Evolutionary conservation across 2,888 invertebrate species (phyloP).

Genomic region (Andrena bucephala): DNA sequence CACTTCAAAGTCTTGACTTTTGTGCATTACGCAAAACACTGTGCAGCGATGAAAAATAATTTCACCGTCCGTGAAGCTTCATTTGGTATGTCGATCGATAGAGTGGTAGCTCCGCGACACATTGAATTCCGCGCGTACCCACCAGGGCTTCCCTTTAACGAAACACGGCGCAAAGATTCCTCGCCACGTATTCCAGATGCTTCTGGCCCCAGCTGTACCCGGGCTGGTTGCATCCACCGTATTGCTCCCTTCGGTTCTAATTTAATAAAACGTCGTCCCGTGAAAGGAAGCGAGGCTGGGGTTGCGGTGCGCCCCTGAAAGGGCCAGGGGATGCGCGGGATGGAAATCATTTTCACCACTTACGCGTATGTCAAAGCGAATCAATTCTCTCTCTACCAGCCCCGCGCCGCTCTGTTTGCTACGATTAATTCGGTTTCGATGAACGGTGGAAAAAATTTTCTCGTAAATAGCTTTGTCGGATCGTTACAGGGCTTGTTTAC

Average conservation of each 20-base stretch:
- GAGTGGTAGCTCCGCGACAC: background rate
- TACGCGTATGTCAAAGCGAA: background rate
- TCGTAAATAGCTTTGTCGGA: background rate
- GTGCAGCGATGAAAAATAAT: background rate
- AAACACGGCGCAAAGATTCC: slow-evolving; percentile 41
- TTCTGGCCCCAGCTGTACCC: slow-evolving; percentile 43
- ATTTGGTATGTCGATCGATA: background rate
- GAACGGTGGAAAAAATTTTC: background rate
- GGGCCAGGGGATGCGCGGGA: background rate
- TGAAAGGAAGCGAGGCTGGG: slow-evolving; percentile 33
- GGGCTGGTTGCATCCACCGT: slow-evolving; percentile 39
- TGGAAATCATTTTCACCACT: slow-evolving; percentile 24
- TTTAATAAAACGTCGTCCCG: slow-evolving; percentile 71
- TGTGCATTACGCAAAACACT: too few species aligned
- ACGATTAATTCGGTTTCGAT: background rate
- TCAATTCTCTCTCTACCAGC: background rate
- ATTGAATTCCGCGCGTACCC: slow-evolving; percentile 15
- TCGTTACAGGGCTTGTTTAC: background rate
- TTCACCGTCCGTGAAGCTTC: background rate
- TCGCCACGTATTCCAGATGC: slow-evolving; percentile 56
- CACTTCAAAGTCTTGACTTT: too few species aligned
- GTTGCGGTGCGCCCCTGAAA: slow-evolving; percentile 46
- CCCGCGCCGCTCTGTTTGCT: background rate
- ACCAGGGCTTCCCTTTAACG: slow-evolving; percentile 19
- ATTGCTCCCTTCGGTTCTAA: slow-evolving; percentile 61